A percentile compares a stretch with the other conserved stretches of the same genome.
Evolutionary conservation across 2,113 vertebrate genomes (phyloP).

Genomic region (Oncorhynchus masou): DNA sequence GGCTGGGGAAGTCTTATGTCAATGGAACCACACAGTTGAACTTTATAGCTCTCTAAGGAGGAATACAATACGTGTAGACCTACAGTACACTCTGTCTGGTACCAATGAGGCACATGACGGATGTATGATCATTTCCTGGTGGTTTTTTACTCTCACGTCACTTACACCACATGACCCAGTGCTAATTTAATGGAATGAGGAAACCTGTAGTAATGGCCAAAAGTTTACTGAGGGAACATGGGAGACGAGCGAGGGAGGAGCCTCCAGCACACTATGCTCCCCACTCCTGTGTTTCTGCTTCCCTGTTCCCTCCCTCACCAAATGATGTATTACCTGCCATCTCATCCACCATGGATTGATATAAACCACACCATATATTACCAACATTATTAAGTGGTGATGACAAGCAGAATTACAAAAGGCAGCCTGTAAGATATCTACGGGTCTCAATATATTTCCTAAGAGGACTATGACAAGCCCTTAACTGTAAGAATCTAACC

Average conservation of each 20-base stretch:
- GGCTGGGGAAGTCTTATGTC: neutral
- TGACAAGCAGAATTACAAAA: constrained; percentile 44
- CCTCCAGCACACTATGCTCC: neutral
- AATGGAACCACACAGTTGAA: neutral
- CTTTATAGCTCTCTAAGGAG: too few species aligned
- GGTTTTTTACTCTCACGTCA: neutral
- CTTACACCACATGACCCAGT: neutral
- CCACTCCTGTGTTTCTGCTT: neutral
- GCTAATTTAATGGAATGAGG: neutral
- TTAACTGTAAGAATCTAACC: constrained; percentile 41
- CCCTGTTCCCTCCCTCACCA: neutral
- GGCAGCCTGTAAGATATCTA: neutral
- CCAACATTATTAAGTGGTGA: constrained; percentile 54
- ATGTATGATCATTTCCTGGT: neutral
- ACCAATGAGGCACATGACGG: neutral
- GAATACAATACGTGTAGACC: too few species aligned
- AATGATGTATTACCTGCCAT: constrained; percentile 21
- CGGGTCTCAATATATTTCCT: neutral
- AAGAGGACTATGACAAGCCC: constrained; percentile 36
- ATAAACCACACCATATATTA: neutral
- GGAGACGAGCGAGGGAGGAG: too few species aligned
- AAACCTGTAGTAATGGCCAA: neutral
- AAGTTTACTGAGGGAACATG: neutral
- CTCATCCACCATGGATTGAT: neutral
- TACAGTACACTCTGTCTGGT: too few species aligned